phyloP scores from a whole-genome alignment of 2,888 invertebrate genomes.

The Ornithoptera alexandrae region DNA sequence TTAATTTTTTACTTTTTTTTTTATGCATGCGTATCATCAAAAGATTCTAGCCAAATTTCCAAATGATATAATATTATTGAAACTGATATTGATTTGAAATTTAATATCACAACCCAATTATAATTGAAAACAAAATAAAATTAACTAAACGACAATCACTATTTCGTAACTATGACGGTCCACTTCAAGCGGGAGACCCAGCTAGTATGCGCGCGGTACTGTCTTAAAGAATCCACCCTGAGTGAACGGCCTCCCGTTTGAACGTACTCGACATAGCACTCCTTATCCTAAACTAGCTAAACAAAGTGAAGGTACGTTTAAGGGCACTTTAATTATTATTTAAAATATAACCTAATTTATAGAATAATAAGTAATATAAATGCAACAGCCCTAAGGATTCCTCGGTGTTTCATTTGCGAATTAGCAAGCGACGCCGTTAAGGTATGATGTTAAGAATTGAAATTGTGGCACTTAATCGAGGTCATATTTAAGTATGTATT shows the following conservation, averaged over 20 bases:
- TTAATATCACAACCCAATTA: neutral
- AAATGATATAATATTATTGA: neutral
- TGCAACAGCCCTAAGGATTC: conserved; percentile 5
- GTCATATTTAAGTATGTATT: neutral
- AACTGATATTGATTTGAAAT: neutral
- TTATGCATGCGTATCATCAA: conserved; percentile 1
- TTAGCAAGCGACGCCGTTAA: neutral
- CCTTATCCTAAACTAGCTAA: conserved; percentile 11
- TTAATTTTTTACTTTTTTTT: neutral
- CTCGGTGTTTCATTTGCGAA: neutral
- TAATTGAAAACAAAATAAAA: neutral
- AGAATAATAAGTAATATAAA: neutral
- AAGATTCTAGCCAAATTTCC: neutral
- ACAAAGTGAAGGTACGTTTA: conserved; percentile 17
- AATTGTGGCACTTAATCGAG: neutral
- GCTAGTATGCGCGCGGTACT: neutral
- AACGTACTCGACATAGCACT: neutral
- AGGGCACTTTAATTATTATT: conserved; percentile 23
- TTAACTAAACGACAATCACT: neutral
- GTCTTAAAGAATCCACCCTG: neutral
- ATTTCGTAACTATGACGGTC: neutral
- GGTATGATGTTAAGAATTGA: neutral
- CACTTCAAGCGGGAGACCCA: neutral
- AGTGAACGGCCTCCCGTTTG: neutral
- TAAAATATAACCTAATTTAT: neutral